A percentile compares a stretch with the other conserved stretches of the same genome.
phyloP scores from a whole-genome alignment of 2,113 vertebrate genomes.

The Lampris incognitus region DNA sequence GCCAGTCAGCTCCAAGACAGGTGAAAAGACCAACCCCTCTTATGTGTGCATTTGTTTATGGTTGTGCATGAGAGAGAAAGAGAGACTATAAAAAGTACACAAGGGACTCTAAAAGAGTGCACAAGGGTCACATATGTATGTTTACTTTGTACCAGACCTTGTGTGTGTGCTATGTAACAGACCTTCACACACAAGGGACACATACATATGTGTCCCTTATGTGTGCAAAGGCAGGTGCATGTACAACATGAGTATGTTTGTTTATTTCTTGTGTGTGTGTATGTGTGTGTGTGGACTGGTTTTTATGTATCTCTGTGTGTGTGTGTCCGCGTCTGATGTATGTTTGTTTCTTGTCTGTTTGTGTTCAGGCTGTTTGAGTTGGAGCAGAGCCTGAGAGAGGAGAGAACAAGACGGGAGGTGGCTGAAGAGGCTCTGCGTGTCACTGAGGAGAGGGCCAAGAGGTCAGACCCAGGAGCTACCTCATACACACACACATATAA shows the following conservation, averaged over 20 bases:
- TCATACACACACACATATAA: not conserved
- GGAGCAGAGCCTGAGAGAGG: constrained; percentile 85
- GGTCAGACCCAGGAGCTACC: constrained; percentile 65
- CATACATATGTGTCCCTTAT: too few species aligned
- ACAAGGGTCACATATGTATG: too few species aligned
- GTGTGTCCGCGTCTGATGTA: not conserved
- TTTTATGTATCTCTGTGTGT: constrained; percentile 7
- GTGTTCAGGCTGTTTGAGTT: constrained; percentile 83
- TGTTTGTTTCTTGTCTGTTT: constrained; percentile 16
- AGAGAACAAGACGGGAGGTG: constrained; percentile 82
- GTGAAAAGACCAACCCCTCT: constrained; percentile 65
- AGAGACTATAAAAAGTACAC: not conserved
- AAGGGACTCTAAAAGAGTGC: not conserved
- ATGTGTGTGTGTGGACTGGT: not conserved
- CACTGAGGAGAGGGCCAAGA: constrained; percentile 77
- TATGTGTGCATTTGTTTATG: not conserved
- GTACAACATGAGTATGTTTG: too few species aligned
- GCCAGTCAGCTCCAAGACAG: constrained; percentile 82
- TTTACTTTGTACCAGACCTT: too few species aligned
- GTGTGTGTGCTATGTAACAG: too few species aligned
- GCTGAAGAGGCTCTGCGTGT: constrained; percentile 87
- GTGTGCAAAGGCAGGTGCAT: too few species aligned
- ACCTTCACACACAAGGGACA: too few species aligned
- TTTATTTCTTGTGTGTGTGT: not conserved
- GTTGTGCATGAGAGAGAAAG: not conserved